Evolutionary conservation across 2,888 invertebrate species (phyloP).

Genomic region (Minunthozetes semirufus): DNA sequence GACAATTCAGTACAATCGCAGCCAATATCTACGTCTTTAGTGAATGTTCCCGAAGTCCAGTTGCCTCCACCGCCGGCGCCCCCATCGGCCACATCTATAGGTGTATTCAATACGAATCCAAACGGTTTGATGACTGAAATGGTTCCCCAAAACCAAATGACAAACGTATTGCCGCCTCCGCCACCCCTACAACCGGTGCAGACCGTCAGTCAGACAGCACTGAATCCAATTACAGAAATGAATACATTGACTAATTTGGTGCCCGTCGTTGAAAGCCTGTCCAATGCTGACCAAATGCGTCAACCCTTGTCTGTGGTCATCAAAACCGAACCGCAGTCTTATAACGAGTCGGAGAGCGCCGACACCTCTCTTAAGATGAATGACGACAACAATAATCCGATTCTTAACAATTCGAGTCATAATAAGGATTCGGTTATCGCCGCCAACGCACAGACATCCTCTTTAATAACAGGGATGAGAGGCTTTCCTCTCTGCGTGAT

Average conservation of each 20-base stretch:
- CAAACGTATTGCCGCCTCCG: not conserved
- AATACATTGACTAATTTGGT: slow-evolving; percentile 23
- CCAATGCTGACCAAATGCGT: not conserved
- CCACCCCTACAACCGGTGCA: slow-evolving; percentile 23
- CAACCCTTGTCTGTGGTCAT: slow-evolving; percentile 7
- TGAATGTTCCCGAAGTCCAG: not conserved
- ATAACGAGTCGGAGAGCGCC: not conserved
- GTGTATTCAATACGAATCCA: not conserved
- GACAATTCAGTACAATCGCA: not conserved
- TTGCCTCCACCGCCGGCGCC: slow-evolving; percentile 17
- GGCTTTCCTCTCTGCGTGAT: slow-evolving; percentile 10
- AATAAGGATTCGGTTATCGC: not conserved
- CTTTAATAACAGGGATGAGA: not conserved
- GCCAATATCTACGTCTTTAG: not conserved
- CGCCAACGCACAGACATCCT: not conserved
- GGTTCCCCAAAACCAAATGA: not conserved
- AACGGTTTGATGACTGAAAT: slow-evolving; percentile 4
- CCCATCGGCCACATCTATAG: slow-evolving; percentile 5
- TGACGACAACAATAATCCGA: slow-evolving; percentile 22
- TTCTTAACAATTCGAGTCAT: not conserved
- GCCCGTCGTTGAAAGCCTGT: slow-evolving; percentile 2
- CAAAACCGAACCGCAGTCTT: slow-evolving; percentile 15
- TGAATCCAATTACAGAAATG: not conserved
- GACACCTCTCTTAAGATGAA: not conserved
- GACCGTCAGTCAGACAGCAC: not conserved